Evolutionary conservation across 2,113 vertebrate genomes (phyloP).

Genomic region (Peromyscus californicus): DNA sequence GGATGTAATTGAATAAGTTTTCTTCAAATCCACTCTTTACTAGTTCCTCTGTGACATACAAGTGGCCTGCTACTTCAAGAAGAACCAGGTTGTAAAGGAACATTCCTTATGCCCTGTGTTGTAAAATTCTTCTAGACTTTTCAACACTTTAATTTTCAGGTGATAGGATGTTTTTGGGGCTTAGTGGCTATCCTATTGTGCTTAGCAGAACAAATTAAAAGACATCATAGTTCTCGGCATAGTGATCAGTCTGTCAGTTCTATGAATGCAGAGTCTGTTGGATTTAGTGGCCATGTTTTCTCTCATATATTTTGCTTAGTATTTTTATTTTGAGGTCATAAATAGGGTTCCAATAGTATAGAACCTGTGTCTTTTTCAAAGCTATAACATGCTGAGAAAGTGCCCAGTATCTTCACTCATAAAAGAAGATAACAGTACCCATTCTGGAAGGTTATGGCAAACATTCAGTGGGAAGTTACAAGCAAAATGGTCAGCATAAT

Average conservation of each 20-base stretch:
- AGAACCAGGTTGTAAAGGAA: background rate
- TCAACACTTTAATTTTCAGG: background rate
- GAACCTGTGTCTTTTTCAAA: background rate
- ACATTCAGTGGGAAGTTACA: background rate
- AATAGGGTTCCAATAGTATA: background rate
- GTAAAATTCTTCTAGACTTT: background rate
- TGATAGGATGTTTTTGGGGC: background rate
- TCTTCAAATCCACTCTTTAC: background rate
- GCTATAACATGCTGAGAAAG: background rate
- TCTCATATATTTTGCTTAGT: background rate
- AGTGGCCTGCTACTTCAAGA: background rate
- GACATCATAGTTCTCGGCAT: fast-evolving
- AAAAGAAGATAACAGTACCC: background rate
- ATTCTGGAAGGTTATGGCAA: background rate
- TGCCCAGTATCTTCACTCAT: background rate
- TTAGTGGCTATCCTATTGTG: background rate
- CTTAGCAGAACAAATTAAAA: background rate
- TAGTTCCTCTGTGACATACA: background rate
- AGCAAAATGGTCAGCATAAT: background rate
- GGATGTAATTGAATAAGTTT: background rate
- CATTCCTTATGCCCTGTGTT: background rate
- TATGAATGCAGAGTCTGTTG: background rate
- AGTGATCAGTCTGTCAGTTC: background rate
- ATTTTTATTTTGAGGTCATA: background rate
- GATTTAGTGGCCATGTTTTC: background rate